Base-by-base conservation (phyloP, 2,113 vertebrate genomes). In the Melanostigma gelatinosum region DNA sequence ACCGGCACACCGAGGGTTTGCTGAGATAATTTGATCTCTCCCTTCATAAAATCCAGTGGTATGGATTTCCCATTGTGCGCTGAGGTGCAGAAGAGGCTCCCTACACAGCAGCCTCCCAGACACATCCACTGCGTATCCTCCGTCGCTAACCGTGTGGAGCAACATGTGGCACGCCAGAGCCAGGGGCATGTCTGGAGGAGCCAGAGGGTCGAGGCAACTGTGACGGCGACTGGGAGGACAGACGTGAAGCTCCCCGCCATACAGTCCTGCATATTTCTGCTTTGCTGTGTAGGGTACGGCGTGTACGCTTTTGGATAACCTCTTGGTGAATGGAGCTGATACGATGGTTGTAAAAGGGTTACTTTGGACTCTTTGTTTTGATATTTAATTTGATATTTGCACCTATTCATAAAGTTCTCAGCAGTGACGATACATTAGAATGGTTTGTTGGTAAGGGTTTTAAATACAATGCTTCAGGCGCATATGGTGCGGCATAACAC, bases 61-160 rank as follows among this genome's bases (percentile, higher is more conserved):
- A 10, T 65, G 22, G 36, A 42, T 66, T 66, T 80, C 40, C 73
- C 36, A 24, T 72, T 80, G 66, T 77, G 27, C 77, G 72, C 27
- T 55, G 61, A 67, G 32, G 75, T 65, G 66, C 24, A 77, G 27
- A 69, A 42, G 34, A 70, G 57, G 36, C 29, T 57, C 55, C 54
- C 52, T 52, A 27, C 42, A 61, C 52, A 61, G 52, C 60, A 71
- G 32, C 48, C 66, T 60, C 55, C 72, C 77, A 72, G 48, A 79
- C 36, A 24, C 32, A 38, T 48, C 55, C 46, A 8, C n/a, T 46
- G 36, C 4, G 5, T 63, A 73, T 79, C 50, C 58, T 29, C 50
- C 58, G 8, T 65, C 72, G 44, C 29, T 11, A 32, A 50, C 62
- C 2, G 27, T 55, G 66, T 67, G n/a, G 22, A 76, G 27, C 60